Base-by-base conservation (phyloP, 1,140 invertebrate genomes). In the Pseudomyrmex flavicornis region DNA sequence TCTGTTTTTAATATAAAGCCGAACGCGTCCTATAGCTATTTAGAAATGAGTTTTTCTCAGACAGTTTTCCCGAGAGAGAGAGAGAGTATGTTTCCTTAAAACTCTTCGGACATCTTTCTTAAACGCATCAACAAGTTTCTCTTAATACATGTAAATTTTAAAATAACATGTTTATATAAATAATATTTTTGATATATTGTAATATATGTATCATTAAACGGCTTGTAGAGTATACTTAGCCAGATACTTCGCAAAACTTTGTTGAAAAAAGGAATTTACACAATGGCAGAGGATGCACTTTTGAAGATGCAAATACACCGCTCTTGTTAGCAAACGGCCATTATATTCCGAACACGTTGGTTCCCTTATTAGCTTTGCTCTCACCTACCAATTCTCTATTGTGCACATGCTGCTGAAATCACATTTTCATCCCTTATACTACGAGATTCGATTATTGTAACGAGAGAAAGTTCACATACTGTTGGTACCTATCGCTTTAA, bases 331-430 rank as follows among this genome's bases (percentile, higher is more conserved):
- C 66, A 87, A 80, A 84, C 50, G 69, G 69, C 82, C 46, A 58
- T 80, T 75, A 61, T 54, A 88, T 88, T 87, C 82, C 63, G 69
- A 87, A 86, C 75, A 84, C 85, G 85, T 88, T 88, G 85, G 85
- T 75, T 84, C 86, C 75, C 85, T 88, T 75, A 87, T 88, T 87
- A 87, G 76, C 86, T 87, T 63, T 58, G 62, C 74, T 87, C 54
- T 72, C 59, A 46, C 48, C 85, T 50, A 70, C 75, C 79, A 70
- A 88, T 88, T 87, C 65, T 80, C 75, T 70, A 88, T 87, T 87
- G 82, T 84, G 84, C 82, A 87, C 63, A 73, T 84, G 72, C 56
- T 84, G 62, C 85, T 70, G 75, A 61, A 84, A 87, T 75, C 85
- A 73, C 86, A 87, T 85, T 88, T 88, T 87, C 86, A 87, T 80